Conservation (phyloP, 2,113 vertebrate species). For the Nothoprocta pentlandii region DNA sequence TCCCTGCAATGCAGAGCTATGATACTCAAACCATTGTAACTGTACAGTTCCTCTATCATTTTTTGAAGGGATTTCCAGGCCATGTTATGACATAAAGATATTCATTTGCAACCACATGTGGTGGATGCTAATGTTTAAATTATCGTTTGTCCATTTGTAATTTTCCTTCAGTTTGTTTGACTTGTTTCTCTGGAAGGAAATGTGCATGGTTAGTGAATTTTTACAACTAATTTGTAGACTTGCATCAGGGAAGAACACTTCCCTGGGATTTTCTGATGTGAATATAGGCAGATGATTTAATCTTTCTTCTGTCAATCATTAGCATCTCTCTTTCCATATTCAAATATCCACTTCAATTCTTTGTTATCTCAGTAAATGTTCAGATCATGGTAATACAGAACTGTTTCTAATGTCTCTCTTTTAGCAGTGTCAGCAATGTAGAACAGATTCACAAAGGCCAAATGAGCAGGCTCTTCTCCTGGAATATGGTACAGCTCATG, state of each 20-base stretch:
- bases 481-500: neutral
- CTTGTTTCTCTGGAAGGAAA: neutral
- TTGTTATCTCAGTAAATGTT: neutral
- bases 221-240: neutral
- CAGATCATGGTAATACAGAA: neutral
- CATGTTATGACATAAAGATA: neutral
- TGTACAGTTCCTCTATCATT: neutral
- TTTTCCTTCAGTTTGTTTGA: neutral
- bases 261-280: neutral
- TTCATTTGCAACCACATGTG: neutral
- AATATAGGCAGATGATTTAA: neutral
- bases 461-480: neutral
- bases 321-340: neutral
- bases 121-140: neutral
- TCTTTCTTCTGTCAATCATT: neutral
- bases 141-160: neutral
- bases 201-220: rapidly evolving
- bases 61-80: neutral
- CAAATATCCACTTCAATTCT: neutral
- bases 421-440: neutral
- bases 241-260: neutral
- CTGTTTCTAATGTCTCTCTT: neutral
- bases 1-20: neutral
- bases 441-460: neutral
- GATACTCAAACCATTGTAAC: neutral